phyloP scores from a whole-genome alignment of 2,113 vertebrate genomes.

The Puffinus mauretanicus region DNA sequence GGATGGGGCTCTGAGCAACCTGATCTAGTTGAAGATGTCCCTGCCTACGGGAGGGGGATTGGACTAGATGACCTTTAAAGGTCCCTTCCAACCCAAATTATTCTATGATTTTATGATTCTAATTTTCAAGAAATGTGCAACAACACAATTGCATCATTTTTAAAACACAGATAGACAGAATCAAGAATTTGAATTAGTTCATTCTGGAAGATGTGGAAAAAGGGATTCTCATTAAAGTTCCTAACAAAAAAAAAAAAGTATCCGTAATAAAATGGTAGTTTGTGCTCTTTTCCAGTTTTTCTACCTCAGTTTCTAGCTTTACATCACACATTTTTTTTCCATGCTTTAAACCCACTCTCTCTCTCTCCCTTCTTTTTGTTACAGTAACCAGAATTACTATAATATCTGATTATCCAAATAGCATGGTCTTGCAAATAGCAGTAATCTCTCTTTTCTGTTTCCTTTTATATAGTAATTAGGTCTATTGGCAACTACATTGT shows the following conservation, averaged over 20 bases:
- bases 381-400: not conserved
- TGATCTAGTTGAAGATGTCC: no score
- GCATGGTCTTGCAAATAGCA: not conserved
- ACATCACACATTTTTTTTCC: rapidly evolving
- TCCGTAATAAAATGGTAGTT: not conserved
- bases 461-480: not conserved
- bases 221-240: not conserved
- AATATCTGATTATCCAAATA: not conserved
- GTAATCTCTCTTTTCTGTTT: not conserved
- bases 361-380: not conserved
- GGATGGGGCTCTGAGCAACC: no score
- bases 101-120: no score
- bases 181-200: not conserved
- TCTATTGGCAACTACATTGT: not conserved
- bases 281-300: not conserved
- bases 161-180: not conserved
- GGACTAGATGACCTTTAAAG: no score
- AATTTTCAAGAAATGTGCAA: not conserved
- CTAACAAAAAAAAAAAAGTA: not conserved
- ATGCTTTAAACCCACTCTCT: not conserved
- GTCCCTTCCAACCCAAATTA: no score
- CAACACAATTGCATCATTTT: not conserved
- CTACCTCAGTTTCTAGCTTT: not conserved
- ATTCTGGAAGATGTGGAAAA: not conserved
- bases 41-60: no score